phyloP scores from a whole-genome alignment of 2,888 invertebrate genomes.

The Leptothorax acervorum region DNA sequence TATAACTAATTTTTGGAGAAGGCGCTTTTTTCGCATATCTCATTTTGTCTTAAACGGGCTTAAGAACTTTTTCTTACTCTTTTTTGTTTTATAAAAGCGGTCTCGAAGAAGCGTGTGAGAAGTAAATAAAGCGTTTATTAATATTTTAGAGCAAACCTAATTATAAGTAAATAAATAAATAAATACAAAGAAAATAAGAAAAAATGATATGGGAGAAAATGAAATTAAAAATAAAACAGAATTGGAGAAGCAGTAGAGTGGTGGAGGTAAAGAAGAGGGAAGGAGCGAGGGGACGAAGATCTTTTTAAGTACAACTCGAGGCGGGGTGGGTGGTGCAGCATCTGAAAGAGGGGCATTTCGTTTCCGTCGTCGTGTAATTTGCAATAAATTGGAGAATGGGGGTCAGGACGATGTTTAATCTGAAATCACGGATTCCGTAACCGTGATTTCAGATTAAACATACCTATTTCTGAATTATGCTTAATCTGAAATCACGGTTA shows the following conservation, averaged over 20 bases:
- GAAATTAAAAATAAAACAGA: background rate
- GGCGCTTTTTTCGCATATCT: background rate
- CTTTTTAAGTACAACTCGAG: constrained; percentile 76
- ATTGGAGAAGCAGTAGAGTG: background rate
- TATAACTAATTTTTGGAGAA: background rate
- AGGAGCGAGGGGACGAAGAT: constrained; percentile 31
- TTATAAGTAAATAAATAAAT: background rate
- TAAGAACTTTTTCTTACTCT: background rate
- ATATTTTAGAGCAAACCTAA: background rate
- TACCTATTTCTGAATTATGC: too few species aligned
- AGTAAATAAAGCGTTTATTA: background rate
- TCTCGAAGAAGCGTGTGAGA: background rate
- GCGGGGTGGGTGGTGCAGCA: constrained; percentile 60
- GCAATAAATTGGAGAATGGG: constrained; percentile 53
- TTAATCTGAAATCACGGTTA: too few species aligned
- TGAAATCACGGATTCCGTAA: too few species aligned
- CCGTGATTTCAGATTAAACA: too few species aligned
- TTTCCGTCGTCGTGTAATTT: constrained; percentile 66
- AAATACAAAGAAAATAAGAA: background rate
- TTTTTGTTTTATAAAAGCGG: background rate
- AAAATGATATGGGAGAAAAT: background rate
- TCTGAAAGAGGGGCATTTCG: constrained; percentile 76
- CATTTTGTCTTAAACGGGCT: background rate
- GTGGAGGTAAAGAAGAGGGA: constrained; percentile 52
- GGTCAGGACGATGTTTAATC: too few species aligned